These are phyloP conservation scores for Lipophrys pholis DNA, from an alignment of 2,113 vertebrate genomes.

Conservation along the genomic window DNA sequence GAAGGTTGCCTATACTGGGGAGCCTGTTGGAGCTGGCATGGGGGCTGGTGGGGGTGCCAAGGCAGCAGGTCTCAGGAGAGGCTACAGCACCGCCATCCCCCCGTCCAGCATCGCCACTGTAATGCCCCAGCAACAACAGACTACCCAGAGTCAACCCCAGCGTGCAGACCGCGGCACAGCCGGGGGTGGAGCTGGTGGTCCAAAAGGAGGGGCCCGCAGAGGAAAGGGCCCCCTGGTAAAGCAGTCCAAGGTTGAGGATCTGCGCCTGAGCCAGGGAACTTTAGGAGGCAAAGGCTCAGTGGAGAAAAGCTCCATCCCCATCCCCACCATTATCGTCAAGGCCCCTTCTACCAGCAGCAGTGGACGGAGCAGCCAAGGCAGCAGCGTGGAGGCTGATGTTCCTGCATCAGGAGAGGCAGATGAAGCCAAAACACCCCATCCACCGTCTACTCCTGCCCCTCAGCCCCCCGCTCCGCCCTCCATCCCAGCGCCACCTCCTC, in stretches of 20 bases:
- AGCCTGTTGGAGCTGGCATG: constrained; percentile 66
- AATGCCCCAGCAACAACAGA: constrained; percentile 82
- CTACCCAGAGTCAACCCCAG: constrained; percentile 77
- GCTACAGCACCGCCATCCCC: constrained; percentile 80
- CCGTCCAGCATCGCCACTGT: constrained; percentile 81
- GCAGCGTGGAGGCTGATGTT: constrained; percentile 90
- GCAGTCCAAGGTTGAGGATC: constrained; percentile 92
- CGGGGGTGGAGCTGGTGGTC: constrained; percentile 72
- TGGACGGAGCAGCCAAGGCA: constrained; percentile 93
- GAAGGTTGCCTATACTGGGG: constrained; percentile 81
- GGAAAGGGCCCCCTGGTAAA: constrained; percentile 91
- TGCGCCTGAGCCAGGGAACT: constrained; percentile 76
- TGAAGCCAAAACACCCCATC: constrained; percentile 76
- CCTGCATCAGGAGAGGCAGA: constrained; percentile 76
- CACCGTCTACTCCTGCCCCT: constrained; percentile 86
- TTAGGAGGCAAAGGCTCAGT: constrained; percentile 75
- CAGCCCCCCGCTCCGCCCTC: constrained; percentile 86
- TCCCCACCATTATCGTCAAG: constrained; percentile 95
- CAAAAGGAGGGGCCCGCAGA: constrained; percentile 82
- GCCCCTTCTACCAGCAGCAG: constrained; percentile 95
- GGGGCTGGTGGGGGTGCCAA: constrained; percentile 69
- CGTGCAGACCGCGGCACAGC: constrained; percentile 70
- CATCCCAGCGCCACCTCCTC: constrained; percentile 84
- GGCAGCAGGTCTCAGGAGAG: constrained; percentile 79
- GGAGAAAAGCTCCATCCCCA: constrained; percentile 93